These are phyloP conservation scores for Steinernema hermaphroditum DNA, from an alignment of 2,888 invertebrate genomes.

Conservation along the genomic window DNA sequence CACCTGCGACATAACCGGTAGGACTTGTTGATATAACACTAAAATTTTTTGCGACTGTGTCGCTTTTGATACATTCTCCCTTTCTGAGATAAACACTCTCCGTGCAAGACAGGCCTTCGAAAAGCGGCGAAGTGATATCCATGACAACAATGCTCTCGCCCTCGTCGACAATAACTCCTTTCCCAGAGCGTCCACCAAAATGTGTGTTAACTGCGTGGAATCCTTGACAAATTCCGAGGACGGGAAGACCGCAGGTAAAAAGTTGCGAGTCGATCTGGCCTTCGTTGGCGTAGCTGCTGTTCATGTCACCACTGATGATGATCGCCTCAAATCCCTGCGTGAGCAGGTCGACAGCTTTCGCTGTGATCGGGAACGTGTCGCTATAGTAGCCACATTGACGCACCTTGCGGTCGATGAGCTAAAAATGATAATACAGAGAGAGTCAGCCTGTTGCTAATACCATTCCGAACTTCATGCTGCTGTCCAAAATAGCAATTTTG, in stretches of 20 bases:
- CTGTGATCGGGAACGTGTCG: slow-evolving; percentile 73
- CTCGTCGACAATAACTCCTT: slow-evolving; percentile 43
- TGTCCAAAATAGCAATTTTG: slow-evolving; percentile 87
- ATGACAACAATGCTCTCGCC: slow-evolving; percentile 83
- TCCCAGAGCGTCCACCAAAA: slow-evolving; percentile 88
- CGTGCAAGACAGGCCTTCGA: slow-evolving; percentile 72
- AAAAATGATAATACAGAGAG: slow-evolving; percentile 31
- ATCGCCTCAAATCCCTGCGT: slow-evolving; percentile 73
- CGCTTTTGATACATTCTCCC: slow-evolving; percentile 86
- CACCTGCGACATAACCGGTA: background rate
- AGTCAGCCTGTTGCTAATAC: no score
- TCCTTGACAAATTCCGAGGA: slow-evolving; percentile 95
- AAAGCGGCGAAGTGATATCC: slow-evolving; percentile 84
- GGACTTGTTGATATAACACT: slow-evolving; percentile 74
- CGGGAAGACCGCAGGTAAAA: slow-evolving; percentile 90
- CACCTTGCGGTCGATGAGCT: slow-evolving; percentile 84
- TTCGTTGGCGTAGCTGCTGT: slow-evolving; percentile 90
- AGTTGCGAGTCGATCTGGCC: slow-evolving; percentile 91
- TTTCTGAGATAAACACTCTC: slow-evolving; percentile 85
- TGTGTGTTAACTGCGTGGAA: slow-evolving; percentile 99
- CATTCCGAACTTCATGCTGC: slow-evolving; percentile 98
- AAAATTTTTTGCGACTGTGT: slow-evolving; percentile 83
- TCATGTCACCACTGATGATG: slow-evolving; percentile 96
- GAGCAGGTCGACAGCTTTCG: slow-evolving; percentile 49
- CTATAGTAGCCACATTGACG: slow-evolving; percentile 90